Conservation (phyloP, 2,888 invertebrate genomes). For the Drosophila niveifrons region DNA sequence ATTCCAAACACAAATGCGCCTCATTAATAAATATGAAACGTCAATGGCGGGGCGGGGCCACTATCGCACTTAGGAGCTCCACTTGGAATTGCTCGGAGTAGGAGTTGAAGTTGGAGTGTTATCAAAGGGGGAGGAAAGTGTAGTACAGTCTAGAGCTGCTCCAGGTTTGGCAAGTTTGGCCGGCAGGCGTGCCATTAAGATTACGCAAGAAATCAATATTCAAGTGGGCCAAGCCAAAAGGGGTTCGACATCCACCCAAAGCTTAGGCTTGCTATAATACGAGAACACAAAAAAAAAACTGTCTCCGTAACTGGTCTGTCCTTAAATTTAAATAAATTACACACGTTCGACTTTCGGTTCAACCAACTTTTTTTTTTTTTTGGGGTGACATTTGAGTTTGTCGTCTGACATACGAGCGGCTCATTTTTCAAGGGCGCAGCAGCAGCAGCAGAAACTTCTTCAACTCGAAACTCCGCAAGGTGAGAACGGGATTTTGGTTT, state of each 20-base stretch:
- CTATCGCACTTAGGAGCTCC: constrained; percentile 52
- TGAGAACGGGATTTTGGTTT: constrained; percentile 51
- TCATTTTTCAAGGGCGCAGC: constrained; percentile 80
- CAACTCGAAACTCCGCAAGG: constrained; percentile 54
- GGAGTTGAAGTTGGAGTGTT: neutral
- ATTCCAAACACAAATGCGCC: constrained; percentile 82
- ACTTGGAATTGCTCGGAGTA: no score
- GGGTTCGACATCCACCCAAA: constrained; percentile 46
- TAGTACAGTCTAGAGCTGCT: neutral
- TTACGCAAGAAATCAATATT: constrained; percentile 80
- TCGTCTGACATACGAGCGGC: constrained; percentile 73
- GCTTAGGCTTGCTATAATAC: constrained; percentile 7
- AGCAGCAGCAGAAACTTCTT: constrained; percentile 63
- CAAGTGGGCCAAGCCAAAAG: constrained; percentile 68
- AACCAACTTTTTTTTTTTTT: constrained; percentile 49
- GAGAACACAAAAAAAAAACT: constrained; percentile 22
- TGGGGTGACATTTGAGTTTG: constrained; percentile 66
- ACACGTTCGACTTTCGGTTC: constrained; percentile 77
- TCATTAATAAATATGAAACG: constrained; percentile 82
- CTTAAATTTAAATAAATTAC: constrained; percentile 78
- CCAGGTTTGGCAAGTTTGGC: constrained; percentile 4
- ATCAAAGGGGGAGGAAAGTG: neutral
- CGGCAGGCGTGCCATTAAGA: constrained; percentile 65
- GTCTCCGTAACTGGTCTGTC: constrained; percentile 28
- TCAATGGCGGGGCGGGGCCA: constrained; percentile 68